Evolutionary conservation across 2,113 vertebrate species (phyloP).

Genomic region (Sander vitreus): DNA sequence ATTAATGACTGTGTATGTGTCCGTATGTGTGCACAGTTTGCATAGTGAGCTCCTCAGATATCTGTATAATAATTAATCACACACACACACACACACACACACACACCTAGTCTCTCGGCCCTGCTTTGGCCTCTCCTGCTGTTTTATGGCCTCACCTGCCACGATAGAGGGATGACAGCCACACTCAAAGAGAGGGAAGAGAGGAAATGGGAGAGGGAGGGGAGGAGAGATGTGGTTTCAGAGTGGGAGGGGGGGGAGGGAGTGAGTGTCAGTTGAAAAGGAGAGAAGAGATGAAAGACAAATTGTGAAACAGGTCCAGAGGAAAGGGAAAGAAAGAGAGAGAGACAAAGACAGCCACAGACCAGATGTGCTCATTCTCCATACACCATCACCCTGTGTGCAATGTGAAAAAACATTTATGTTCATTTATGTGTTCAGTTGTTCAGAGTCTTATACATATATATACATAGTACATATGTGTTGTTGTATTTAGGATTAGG

Average conservation of each 20-base stretch:
- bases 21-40: slow-evolving; percentile 42
- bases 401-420: slow-evolving; percentile 32
- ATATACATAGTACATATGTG: too few relatives aligned
- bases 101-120: slow-evolving; percentile 37
- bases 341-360: slow-evolving; percentile 42
- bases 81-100: slow-evolving; percentile 54
- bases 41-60: slow-evolving; percentile 58
- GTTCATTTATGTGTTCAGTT: slow-evolving; percentile 27
- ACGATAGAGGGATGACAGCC: slow-evolving; percentile 75
- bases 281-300: slow-evolving; percentile 76
- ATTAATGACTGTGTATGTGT: slow-evolving; percentile 56
- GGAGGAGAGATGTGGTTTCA: slow-evolving; percentile 61
- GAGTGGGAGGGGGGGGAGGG: slow-evolving; percentile 26
- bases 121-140: slow-evolving; percentile 61
- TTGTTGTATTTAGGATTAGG: neutral
- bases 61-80: slow-evolving; percentile 70
- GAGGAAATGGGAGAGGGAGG: slow-evolving; percentile 60
- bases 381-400: slow-evolving; percentile 17
- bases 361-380: slow-evolving; percentile 69
- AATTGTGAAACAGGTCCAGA: slow-evolving; percentile 67
- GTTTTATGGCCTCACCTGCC: slow-evolving; percentile 81
- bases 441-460: too few relatives aligned
- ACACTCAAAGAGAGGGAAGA: slow-evolving; percentile 61
- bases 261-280: slow-evolving; percentile 77
- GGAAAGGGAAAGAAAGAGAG: slow-evolving; percentile 21